Conservation (phyloP, 1,140 invertebrate species). For the Cotesia typhae region DNA sequence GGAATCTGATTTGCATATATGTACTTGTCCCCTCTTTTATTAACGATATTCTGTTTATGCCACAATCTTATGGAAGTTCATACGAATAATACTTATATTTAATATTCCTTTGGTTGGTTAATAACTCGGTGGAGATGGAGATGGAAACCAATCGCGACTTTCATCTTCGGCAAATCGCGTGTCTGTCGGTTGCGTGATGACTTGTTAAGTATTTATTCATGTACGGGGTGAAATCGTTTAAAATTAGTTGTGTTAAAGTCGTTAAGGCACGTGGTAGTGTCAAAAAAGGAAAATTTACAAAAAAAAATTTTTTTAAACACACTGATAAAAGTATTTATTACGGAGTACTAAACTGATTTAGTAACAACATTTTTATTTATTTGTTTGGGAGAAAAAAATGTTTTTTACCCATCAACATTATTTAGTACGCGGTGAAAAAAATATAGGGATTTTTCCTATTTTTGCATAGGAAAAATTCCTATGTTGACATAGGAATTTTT, state of each 20-base stretch:
- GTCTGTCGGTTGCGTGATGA: slow-evolving; percentile 15
- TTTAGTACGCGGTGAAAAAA: no score
- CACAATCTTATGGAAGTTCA: not conserved
- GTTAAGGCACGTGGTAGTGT: slow-evolving; percentile 12
- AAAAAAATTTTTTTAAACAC: no score
- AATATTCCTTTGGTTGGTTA: slow-evolving; percentile 18
- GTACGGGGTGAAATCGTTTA: slow-evolving; percentile 29
- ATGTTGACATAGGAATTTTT: no score
- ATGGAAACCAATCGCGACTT: slow-evolving; percentile 17
- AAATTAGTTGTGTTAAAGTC: slow-evolving; percentile 5
- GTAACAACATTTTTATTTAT: no score
- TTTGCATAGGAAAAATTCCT: no score
- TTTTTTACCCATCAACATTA: no score
- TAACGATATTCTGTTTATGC: slow-evolving; percentile 11
- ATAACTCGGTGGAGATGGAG: slow-evolving; percentile 4
- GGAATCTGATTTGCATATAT: slow-evolving; percentile 21
- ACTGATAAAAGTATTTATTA: no score
- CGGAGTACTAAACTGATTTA: no score
- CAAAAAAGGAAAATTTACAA: not conserved
- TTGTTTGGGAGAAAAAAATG: no score
- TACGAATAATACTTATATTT: not conserved
- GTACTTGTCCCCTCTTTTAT: slow-evolving; percentile 8
- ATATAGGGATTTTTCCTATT: no score
- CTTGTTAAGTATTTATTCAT: slow-evolving; percentile 23
- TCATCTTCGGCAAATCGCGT: slow-evolving; percentile 26